Base-by-base conservation (phyloP, 2,113 vertebrate genomes). In the Morone chrysops region DNA sequence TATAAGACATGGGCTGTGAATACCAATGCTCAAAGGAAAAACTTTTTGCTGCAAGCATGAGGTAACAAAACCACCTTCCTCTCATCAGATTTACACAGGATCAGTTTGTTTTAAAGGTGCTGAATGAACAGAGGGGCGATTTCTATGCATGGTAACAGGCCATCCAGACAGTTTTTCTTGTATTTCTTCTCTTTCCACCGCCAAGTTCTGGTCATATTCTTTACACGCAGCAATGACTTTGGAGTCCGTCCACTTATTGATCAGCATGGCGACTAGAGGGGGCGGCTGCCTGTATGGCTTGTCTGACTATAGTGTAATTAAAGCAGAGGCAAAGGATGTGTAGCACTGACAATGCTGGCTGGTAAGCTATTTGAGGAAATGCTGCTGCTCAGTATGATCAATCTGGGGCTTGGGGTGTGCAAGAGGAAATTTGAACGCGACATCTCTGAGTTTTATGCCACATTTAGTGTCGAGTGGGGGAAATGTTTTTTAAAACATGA, bases 221-320 rank as follows among this genome's bases (percentile, higher is more conserved):
- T 89, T 84, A 77, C 77, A 85, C 10, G 20, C 76, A 56, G 75
- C 38, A 50, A 57, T 53, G 59, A 45, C 50, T 87, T 90, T 92
- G 89, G 87, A 87, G 71, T 81, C 67, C 5, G 31, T 85, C 86
- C 86, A 86, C 75, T 73, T 92, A 90, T 90, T 79, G 90, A 92
- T 92, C 79, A 60, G 43, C 69, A 48, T 76, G 77, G 84, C 60
- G 72, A 86, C 81, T 57, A 16, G 25, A 82, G 56, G 78, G 45
- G 74, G 70, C 11, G 38, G 89, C 82, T 77, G 87, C 70, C 74
- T 56, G n/a, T 50, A 77, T 56, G 78, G 70, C 76, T 84, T 70
- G 83, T 80, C 81, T 81, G 78, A 89, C 82, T 86, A 65, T 56
- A 48, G 80, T 83, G 90, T 92, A 90, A 93, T 92, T 90, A 91